Evolutionary conservation across 2,888 invertebrate genomes (phyloP), one percentile per base, ranked within the genome.

Genomic region (Oscheius sp.): DNA sequence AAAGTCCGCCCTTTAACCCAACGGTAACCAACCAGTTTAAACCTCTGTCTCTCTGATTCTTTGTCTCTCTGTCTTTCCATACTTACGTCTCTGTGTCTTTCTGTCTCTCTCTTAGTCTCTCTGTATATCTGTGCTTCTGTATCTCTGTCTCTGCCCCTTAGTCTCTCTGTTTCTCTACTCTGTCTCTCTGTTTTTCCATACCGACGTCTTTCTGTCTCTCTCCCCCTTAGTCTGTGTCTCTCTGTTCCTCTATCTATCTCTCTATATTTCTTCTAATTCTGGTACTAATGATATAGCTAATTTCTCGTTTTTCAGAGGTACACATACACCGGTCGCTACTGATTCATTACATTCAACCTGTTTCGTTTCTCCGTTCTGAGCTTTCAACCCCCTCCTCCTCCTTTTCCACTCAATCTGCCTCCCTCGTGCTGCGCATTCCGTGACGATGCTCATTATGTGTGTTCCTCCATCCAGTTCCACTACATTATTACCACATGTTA

Each of bases 311-410:
- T 82, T 72, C 80, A 82, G 82, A 78, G 82, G 76, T 80, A 78
- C 74, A 70, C 78, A 59, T 80, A 82, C 70, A 75, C 82, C 75
- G 82, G 82, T 76, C 82, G 80, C 73, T 82, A 82, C 74, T 82
- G 76, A 80, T 51, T 21, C 21, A 3, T 53, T 11, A 9, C 53
- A 21, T 29, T 50, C 47, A 3, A n/a, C 53, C 37, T 11, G 7
- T 53, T 55, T 57, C 55, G 37, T 70, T 11, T 5, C 42, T 47
- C 62, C 1, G 3, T 47, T 3, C 21, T 55, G 5, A 11, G 21
- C 35, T 58, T 53, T 47, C 21, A 11, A 66, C 32, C 48, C 50
- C 51, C 66, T 33, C 10, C 33, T 33, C 35, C 5, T 32, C 11
- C 42, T 13, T 42, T 33, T 21, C 32, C 62, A 32, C 62, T 42